A percentile compares a stretch with the other conserved stretches of the same genome.
These are phyloP conservation scores for Tetragonisca angustula DNA, from an alignment of 2,888 invertebrate genomes.

Conservation along the genomic window DNA sequence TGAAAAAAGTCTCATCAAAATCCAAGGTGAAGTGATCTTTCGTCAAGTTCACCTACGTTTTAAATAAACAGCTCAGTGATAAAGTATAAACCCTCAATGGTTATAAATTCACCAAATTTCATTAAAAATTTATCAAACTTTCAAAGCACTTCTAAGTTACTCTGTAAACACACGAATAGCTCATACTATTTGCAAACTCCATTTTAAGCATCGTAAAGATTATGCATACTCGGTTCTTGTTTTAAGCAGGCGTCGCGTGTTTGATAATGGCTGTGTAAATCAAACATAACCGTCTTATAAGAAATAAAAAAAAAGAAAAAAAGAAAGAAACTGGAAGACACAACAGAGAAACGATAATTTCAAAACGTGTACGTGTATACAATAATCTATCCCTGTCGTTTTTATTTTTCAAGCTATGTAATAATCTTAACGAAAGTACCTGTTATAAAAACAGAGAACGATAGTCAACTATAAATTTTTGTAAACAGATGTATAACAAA, in stretches of 20 bases:
- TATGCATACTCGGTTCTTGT: conserved; percentile 38
- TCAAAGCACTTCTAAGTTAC: not conserved
- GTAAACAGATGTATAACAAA: too few species aligned
- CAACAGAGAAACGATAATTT: conserved; percentile 4
- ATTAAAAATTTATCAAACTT: not conserved
- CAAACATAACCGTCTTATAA: conserved; percentile 44
- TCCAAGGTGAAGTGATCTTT: too few species aligned
- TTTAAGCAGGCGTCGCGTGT: conserved; percentile 43
- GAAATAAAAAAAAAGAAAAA: conserved; percentile 13
- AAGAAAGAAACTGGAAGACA: not conserved
- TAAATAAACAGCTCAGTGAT: too few species aligned
- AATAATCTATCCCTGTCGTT: not conserved
- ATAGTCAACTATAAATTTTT: too few species aligned
- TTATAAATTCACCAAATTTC: not conserved
- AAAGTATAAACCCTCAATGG: not conserved
- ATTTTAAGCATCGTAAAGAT: conserved; percentile 36
- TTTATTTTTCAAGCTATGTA: not conserved
- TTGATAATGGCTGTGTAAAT: conserved; percentile 29
- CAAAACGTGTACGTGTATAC: conserved; percentile 7
- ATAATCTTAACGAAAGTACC: too few species aligned
- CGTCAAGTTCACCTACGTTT: too few species aligned
- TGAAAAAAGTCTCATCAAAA: too few species aligned
- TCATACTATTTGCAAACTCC: conserved; percentile 15
- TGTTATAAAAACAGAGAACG: too few species aligned
- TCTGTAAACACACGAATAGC: conserved; percentile 5